Percentiles rank a stretch among this genome's conserved stretches.
Evolutionary conservation across 2,113 vertebrate species (phyloP).

Genomic region (Promerops cafer): DNA sequence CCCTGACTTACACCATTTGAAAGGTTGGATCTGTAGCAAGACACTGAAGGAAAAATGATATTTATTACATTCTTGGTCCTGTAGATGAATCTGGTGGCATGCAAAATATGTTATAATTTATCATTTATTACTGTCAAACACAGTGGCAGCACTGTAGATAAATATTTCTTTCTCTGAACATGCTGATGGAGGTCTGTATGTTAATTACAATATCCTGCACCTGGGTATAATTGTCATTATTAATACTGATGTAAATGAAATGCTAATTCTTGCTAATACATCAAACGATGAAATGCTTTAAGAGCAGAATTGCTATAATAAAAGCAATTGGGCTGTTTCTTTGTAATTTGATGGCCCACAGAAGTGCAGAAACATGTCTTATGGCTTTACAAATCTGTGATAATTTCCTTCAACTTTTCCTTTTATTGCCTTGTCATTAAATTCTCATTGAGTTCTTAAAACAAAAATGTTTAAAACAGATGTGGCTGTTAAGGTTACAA

Average conservation of each 20-base stretch:
- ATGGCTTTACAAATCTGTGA: slow-evolving; percentile 82
- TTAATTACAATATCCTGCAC: not conserved
- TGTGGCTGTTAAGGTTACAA: slow-evolving; percentile 82
- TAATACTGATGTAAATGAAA: slow-evolving; percentile 58
- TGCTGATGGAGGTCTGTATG: not conserved
- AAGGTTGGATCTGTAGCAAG: not conserved
- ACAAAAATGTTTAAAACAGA: slow-evolving; percentile 84
- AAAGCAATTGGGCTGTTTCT: slow-evolving; percentile 68
- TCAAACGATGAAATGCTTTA: slow-evolving; percentile 66
- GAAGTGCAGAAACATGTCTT: slow-evolving; percentile 73
- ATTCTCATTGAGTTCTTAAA: slow-evolving; percentile 81
- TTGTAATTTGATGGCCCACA: slow-evolving; percentile 75
- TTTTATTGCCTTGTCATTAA: slow-evolving; percentile 79
- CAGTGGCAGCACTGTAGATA: not conserved
- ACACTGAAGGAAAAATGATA: not conserved
- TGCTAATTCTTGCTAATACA: slow-evolving; percentile 65
- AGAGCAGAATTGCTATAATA: slow-evolving; percentile 59
- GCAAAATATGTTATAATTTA: not conserved
- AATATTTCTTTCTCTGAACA: not conserved
- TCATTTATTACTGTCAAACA: not conserved
- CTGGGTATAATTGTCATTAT: not conserved
- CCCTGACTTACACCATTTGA: not conserved
- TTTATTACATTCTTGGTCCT: not conserved
- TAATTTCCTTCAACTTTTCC: slow-evolving; percentile 83
- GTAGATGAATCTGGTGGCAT: not conserved